Evolutionary conservation across 1,140 invertebrate species (phyloP), one percentile per base, ranked within the genome.

Genomic region (Meloidogyne hapla): DNA sequence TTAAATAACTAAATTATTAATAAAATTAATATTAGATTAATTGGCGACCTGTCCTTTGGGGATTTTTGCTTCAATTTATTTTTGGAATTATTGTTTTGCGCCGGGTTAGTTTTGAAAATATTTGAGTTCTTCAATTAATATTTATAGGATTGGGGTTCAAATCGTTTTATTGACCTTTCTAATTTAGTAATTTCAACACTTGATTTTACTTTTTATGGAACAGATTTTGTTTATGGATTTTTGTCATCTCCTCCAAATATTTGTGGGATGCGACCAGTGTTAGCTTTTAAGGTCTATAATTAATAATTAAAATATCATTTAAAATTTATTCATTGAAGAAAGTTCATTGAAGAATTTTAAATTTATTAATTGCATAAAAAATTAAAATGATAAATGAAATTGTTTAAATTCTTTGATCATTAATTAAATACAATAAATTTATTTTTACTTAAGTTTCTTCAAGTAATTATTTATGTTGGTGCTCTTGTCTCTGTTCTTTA

Each of bases 381-480:
- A 6, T 33, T 33, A 33, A 33, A 33, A 33, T 77, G 6, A 81
- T 87, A 18, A 83, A 87, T 82, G 82, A 83, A 2, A 66, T 85
- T 9, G 78, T 86, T 15, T 86, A 85, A 64, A 87, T 86, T n/a
- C n/a, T n/a, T n/a, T n/a, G n/a, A n/a, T n/a, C n/a, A n/a, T n/a
- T n/a, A n/a, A n/a, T n/a, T n/a, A n/a, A n/a, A n/a, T 76, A 80
- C 80, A n/a, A 62, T 83, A 21, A 65, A 87, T 45, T 83, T 79
- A 15, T 5, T 42, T 18, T 65, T 9, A 13, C 40, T 82, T 90
- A 63, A 87, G 93, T 93, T 90, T 91, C 0, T 87, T 94, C 21
- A 91, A 93, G 0, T 92, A 94, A 0, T 93, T 95, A 65, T 93
- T 93, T 88, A 95, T 94, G 89, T 92, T 95, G 84, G 92, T 92